A percentile compares a stretch with the other conserved stretches of the same genome.
These are phyloP conservation scores for Sphaerodactylus townsendi DNA, from an alignment of 2,113 vertebrate genomes.

Conservation along the genomic window DNA sequence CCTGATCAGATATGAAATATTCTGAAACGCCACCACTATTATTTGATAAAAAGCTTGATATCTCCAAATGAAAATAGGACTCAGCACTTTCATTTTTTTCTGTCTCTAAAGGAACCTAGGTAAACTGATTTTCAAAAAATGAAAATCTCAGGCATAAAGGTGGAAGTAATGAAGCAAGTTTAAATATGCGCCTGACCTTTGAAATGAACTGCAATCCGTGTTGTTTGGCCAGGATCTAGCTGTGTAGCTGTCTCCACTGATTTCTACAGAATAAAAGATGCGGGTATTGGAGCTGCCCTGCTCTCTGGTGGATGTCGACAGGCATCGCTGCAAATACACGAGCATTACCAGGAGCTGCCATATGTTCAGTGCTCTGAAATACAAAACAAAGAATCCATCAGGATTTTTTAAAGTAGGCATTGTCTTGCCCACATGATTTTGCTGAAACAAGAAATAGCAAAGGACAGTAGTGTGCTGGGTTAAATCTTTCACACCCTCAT, in stretches of 20 bases:
- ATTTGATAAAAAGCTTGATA: conserved; percentile 94
- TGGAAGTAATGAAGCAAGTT: conserved; percentile 84
- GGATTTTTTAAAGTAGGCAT: conserved; percentile 34
- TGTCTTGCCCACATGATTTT: neutral
- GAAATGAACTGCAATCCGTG: conserved; percentile 88
- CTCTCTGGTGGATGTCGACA: conserved; percentile 88
- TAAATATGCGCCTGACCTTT: conserved; percentile 90
- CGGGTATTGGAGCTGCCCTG: conserved; percentile 86
- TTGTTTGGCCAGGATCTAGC: conserved; percentile 83
- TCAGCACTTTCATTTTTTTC: conserved; percentile 88
- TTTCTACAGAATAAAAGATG: conserved; percentile 80
- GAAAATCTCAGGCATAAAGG: conserved; percentile 81
- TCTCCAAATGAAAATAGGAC: conserved; percentile 89
- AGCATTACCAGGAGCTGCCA: conserved; percentile 60
- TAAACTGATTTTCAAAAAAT: conserved; percentile 83
- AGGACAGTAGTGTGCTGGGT: no score
- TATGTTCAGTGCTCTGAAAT: conserved; percentile 58
- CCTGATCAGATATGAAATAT: conserved; percentile 93
- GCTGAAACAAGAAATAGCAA: neutral
- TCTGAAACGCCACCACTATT: conserved; percentile 86
- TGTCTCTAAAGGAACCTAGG: conserved; percentile 80
- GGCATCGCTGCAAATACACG: conserved; percentile 77
- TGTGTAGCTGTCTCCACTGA: conserved; percentile 81
- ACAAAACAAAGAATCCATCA: conserved; percentile 59
- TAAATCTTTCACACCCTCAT: neutral